Evolutionary conservation across 1,140 invertebrate species (phyloP).

Genomic region (Popillia japonica): DNA sequence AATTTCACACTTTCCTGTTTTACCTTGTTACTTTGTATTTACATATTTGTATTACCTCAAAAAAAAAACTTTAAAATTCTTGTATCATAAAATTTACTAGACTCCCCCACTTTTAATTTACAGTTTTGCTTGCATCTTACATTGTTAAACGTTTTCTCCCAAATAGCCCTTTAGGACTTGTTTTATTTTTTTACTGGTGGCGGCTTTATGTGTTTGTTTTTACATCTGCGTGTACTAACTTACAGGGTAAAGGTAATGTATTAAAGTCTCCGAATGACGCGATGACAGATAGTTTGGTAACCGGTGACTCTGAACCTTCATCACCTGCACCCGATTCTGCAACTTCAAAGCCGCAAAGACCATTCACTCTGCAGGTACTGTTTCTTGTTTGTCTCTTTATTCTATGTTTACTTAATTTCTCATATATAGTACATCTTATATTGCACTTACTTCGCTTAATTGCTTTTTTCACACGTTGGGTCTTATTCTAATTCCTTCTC

Average conservation of each 20-base stretch:
- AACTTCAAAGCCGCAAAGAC: slow-evolving; percentile 68
- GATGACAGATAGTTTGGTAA: slow-evolving; percentile 61
- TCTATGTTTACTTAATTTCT: neutral
- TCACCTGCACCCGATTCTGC: slow-evolving; percentile 60
- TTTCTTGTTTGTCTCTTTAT: neutral
- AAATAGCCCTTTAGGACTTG: neutral
- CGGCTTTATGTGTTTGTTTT: slow-evolving; percentile 37
- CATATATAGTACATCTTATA: neutral
- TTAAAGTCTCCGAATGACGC: slow-evolving; percentile 69
- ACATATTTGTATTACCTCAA: neutral
- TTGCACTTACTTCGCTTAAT: neutral
- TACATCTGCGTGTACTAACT: slow-evolving; percentile 57
- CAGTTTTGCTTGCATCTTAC: neutral
- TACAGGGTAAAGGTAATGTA: slow-evolving; percentile 70
- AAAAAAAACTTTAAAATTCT: neutral
- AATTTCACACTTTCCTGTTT: neutral
- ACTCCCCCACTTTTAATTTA: neutral
- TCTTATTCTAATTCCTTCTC: neutral
- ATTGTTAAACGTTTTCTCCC: neutral
- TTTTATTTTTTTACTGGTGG: slow-evolving; percentile 38
- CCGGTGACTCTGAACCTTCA: slow-evolving; percentile 63
- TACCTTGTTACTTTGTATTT: neutral
- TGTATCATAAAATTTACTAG: no score
- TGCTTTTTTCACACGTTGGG: neutral
- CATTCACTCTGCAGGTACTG: slow-evolving; percentile 72